Conservation (phyloP, 2,113 vertebrate genomes). For the Nothoprocta perdicaria region DNA sequence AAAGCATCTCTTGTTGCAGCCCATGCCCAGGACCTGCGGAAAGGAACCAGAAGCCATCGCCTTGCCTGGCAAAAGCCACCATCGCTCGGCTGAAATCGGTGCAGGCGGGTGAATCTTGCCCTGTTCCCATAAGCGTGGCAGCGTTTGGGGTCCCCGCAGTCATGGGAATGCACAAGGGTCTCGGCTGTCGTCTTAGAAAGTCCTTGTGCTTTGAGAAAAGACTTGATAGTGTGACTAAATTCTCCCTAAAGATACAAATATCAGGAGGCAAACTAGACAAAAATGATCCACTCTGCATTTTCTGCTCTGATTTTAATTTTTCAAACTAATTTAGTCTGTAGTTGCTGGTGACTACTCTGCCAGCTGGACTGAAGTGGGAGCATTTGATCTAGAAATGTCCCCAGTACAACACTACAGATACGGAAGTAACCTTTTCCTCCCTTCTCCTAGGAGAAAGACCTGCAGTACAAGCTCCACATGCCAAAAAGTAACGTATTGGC, state of each 20-base stretch:
- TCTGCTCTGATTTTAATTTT: not conserved
- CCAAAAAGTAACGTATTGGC: not conserved
- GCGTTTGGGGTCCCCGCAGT: not conserved
- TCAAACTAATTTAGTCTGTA: not conserved
- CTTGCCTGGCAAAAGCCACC: not conserved
- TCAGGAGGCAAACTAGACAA: not conserved
- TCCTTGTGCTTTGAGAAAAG: not conserved
- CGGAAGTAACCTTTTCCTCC: not conserved
- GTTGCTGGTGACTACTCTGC: not conserved
- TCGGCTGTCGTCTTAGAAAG: not conserved
- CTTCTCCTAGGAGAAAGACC: not conserved
- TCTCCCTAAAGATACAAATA: not conserved
- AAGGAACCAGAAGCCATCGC: not conserved
- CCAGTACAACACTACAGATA: not conserved
- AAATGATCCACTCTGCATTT: not conserved
- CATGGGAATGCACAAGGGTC: not conserved
- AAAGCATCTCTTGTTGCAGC: accelerated
- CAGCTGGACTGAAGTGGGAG: not conserved
- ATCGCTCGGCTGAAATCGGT: not conserved
- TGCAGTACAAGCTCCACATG: not conserved
- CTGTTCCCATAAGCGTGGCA: not conserved
- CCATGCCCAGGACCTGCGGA: accelerated
- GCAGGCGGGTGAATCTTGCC: not conserved
- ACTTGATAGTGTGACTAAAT: not conserved
- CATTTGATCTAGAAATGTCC: not conserved